phyloP scores from a whole-genome alignment of 2,797 vertebrate genomes.

The Pogoniulus pusillus region DNA sequence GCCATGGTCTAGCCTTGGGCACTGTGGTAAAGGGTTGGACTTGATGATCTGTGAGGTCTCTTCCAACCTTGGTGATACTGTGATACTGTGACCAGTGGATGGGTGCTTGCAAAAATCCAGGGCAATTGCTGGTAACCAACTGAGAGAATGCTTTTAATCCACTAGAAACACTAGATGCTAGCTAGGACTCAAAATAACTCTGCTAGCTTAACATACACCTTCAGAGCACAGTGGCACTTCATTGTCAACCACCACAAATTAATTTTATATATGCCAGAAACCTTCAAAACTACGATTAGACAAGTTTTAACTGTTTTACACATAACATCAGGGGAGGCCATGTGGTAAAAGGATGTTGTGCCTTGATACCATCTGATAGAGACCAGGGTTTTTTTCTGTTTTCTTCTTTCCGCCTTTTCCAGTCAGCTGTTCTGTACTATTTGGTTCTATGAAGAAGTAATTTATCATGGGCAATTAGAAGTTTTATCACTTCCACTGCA shows the following conservation, averaged over 20 bases:
- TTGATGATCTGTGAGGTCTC: no score
- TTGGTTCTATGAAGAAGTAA: neutral
- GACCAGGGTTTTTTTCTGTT: accelerated
- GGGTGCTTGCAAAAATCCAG: neutral
- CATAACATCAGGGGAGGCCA: neutral
- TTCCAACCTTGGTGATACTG: no score
- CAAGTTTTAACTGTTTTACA: neutral
- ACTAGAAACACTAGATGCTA: neutral
- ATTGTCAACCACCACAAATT: neutral
- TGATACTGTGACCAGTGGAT: no score
- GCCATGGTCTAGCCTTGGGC: no score
- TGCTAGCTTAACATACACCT: neutral
- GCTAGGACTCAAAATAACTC: neutral
- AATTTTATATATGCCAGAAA: neutral
- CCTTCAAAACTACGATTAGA: neutral
- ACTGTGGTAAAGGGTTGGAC: no score
- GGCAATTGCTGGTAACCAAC: neutral
- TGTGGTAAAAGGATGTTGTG: accelerated
- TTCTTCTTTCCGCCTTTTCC: neutral
- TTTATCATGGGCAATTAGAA: neutral
- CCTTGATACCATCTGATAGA: neutral
- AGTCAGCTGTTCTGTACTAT: neutral
- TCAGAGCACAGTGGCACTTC: neutral
- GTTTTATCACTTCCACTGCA: neutral
- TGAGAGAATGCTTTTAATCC: neutral